phyloP scores from a whole-genome alignment of 1,140 invertebrate genomes.

The Lysiphlebus fabarum region DNA sequence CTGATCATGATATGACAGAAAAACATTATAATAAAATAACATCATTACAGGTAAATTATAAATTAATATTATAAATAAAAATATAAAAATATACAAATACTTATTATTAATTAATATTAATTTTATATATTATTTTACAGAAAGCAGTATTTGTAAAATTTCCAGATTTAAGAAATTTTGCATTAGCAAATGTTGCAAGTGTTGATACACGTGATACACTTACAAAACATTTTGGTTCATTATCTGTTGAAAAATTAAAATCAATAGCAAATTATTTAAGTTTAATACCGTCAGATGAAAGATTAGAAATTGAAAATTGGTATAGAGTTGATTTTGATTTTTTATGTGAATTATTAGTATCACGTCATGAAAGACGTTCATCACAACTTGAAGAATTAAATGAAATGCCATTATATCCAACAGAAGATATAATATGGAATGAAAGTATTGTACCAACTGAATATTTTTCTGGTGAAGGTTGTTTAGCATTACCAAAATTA shows the following conservation, averaged over 20 bases:
- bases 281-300: conserved; percentile 75
- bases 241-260: conserved; percentile 76
- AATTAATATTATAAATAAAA: background rate
- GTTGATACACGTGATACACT: conserved; percentile 86
- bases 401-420: conserved; percentile 97
- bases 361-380: conserved; percentile 80
- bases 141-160: conserved; percentile 92
- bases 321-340: conserved; percentile 76
- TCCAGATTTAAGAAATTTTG: conserved; percentile 80
- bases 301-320: conserved; percentile 67
- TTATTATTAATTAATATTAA: background rate
- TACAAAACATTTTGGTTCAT: conserved; percentile 78
- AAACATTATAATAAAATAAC: conserved; percentile 90
- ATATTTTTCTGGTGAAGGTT: conserved; percentile 93
- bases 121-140: conserved; percentile 50
- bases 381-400: conserved; percentile 95
- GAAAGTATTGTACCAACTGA: conserved; percentile 98
- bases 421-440: conserved; percentile 98
- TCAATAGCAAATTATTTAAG: conserved; percentile 83
- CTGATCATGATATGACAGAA: conserved; percentile 89
- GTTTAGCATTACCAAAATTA: conserved; percentile 93
- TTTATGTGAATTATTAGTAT: conserved; percentile 80
- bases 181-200: conserved; percentile 89
- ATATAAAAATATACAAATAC: conserved; percentile 9
- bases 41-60: conserved; percentile 79